phyloP scores from a whole-genome alignment of 1,140 invertebrate genomes.

The Drosophila punjabiensis region DNA sequence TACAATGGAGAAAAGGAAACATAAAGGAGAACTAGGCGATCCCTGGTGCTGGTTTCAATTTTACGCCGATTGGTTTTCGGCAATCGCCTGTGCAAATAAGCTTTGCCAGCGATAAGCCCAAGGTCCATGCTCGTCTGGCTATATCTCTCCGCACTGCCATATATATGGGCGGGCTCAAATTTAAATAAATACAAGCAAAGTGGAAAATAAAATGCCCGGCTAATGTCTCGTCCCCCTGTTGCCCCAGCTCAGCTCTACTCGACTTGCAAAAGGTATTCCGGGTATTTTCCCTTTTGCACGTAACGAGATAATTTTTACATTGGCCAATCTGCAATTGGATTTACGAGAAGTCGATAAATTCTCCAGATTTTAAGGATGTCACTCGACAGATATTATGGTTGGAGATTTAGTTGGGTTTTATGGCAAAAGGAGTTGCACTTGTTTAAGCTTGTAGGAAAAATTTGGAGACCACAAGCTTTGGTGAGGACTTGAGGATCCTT shows the following conservation, averaged over 20 bases:
- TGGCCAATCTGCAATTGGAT: slow-evolving; percentile 44
- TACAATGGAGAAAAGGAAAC: neutral
- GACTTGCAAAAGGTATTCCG: slow-evolving; percentile 31
- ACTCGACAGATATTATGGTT: neutral
- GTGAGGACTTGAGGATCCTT: neutral
- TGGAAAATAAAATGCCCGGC: slow-evolving; percentile 73
- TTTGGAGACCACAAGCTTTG: no score
- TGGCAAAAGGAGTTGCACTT: neutral
- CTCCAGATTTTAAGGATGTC: neutral
- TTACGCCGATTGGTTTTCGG: slow-evolving; percentile 84
- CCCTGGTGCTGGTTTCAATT: slow-evolving; percentile 81
- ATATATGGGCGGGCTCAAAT: slow-evolving; percentile 58
- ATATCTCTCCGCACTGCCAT: slow-evolving; percentile 24
- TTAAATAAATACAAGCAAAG: slow-evolving; percentile 83
- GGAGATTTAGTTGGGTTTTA: slow-evolving; percentile 2
- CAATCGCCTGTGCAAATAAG: slow-evolving; percentile 85
- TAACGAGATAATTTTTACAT: slow-evolving; percentile 46
- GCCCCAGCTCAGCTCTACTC: neutral
- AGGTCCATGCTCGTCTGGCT: slow-evolving; percentile 33
- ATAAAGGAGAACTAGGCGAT: slow-evolving; percentile 8
- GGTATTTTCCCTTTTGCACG: slow-evolving; percentile 12
- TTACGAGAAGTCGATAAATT: slow-evolving; percentile 32
- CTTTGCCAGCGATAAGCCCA: slow-evolving; percentile 78
- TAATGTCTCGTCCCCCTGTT: slow-evolving; percentile 29
- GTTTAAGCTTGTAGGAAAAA: no score